Base-by-base conservation (phyloP, 2,797 vertebrate genomes). In the Holocentrus rufus region DNA sequence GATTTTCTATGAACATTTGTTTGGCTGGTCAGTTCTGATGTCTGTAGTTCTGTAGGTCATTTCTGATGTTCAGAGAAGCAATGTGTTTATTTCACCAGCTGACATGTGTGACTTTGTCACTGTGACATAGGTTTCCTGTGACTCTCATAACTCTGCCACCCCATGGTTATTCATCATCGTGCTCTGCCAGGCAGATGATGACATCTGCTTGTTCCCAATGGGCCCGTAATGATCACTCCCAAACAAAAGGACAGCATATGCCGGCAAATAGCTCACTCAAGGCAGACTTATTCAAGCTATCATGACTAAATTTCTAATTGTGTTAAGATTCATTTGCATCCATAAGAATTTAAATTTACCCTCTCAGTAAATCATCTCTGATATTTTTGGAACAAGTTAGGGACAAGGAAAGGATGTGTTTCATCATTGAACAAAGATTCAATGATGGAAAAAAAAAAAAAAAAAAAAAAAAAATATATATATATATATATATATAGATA, bases 151-250 rank as follows among this genome's bases (percentile, higher is more conserved):
- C 76, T 86, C 74, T 66, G 68, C 78, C 22, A 7, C 78, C 74
- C 78, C 76, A 87, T 85, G 89, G 85, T 87, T 87, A 88, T 89
- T 87, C 85, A 87, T 92, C 87, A 84, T 85, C 1, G 69, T 82
- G 89, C 83, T 88, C 83, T 88, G 85, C 85, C 81, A 85, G 90
- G 87, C 88, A 87, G 80, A 91, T 90, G 89, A 89, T 92, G 89
- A 81, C 87, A 90, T 89, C 89, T 89, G 86, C 84, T 88, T 71
- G 66, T 87, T 89, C 90, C 88, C 89, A 78, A 80, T 79, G 80
- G 91, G 72, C 81, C 76, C 81, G 82, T 88, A 87, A 89, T 90
- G 78, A 89, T 90, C 79, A 77, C 82, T 86, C 59, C 77, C 80
- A 86, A 89, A 92, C 89, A 86, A 90, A 91, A 87, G 85, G 83